Evolutionary conservation across 2,888 invertebrate genomes (phyloP).

Genomic region (Rhopalosiphum nymphaeae): DNA sequence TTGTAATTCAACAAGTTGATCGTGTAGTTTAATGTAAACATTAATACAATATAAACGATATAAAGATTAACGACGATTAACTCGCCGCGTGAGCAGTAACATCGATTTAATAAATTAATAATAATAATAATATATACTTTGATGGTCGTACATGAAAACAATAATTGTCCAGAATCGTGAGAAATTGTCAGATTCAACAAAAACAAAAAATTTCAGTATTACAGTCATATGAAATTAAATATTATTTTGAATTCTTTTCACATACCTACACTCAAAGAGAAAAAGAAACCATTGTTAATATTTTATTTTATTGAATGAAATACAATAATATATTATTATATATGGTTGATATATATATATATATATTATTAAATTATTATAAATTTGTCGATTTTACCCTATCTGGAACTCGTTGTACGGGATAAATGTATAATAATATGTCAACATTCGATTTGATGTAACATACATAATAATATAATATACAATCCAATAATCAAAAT

Average conservation of each 20-base stretch:
- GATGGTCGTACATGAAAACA: background rate
- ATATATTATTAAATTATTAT: background rate
- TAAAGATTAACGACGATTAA: background rate
- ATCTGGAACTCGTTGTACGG: background rate
- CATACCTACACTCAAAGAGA: background rate
- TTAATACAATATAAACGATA: background rate
- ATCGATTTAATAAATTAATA: background rate
- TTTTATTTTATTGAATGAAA: background rate
- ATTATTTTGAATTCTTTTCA: background rate
- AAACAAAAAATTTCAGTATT: background rate
- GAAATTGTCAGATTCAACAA: background rate
- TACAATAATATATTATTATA: background rate
- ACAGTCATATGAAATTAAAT: background rate
- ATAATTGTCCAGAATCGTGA: background rate
- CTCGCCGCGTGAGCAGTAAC: background rate
- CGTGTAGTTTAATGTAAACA: background rate
- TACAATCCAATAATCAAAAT: too few relatives aligned
- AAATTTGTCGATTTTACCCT: background rate
- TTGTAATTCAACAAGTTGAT: background rate
- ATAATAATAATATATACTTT: background rate
- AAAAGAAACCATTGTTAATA: background rate
- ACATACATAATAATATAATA: background rate
- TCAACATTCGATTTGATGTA: background rate
- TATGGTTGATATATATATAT: background rate
- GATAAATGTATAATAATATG: background rate